Evolutionary conservation across 2,888 invertebrate genomes (phyloP).

Genomic region (Anagyrus pseudococci): DNA sequence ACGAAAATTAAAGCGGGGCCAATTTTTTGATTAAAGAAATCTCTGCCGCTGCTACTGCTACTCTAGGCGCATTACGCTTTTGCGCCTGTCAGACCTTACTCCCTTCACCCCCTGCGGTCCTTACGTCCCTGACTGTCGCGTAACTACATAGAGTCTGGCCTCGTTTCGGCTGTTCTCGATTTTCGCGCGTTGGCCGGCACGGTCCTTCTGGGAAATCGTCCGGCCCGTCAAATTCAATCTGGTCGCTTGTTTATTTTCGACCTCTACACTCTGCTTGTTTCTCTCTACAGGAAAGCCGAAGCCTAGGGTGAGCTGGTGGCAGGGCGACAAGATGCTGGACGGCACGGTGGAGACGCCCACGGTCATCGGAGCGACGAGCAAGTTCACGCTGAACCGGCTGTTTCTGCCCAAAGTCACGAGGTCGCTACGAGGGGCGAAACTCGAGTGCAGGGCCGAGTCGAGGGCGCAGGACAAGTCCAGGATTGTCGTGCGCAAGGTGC

Average conservation of each 20-base stretch:
- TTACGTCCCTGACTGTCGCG: too few relatives aligned
- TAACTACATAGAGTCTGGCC: too few relatives aligned
- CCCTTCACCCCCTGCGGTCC: too few relatives aligned
- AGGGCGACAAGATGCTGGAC: conserved; percentile 76
- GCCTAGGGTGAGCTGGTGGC: conserved; percentile 86
- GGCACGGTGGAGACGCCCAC: conserved; percentile 71
- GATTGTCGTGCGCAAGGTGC: conserved; percentile 70
- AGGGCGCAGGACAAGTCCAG: conserved; percentile 75
- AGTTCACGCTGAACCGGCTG: conserved; percentile 76
- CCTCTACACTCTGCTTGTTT: background rate
- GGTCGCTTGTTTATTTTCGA: background rate
- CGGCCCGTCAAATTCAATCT: conserved; percentile 4
- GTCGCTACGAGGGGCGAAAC: conserved; percentile 74
- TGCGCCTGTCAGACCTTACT: too few relatives aligned
- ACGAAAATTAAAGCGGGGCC: conserved; percentile 21
- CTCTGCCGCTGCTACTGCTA: background rate
- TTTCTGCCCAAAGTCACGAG: conserved; percentile 76
- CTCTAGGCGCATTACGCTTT: too few relatives aligned
- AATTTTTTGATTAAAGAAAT: conserved; percentile 32
- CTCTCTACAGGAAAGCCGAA: conserved; percentile 74
- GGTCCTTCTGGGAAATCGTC: conserved; percentile 1
- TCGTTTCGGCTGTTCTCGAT: background rate
- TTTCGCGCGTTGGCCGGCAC: background rate
- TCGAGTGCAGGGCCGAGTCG: conserved; percentile 81
- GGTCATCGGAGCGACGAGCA: conserved; percentile 66